Base-by-base conservation (phyloP, 2,797 vertebrate genomes). In the Gouania willdenowi region DNA sequence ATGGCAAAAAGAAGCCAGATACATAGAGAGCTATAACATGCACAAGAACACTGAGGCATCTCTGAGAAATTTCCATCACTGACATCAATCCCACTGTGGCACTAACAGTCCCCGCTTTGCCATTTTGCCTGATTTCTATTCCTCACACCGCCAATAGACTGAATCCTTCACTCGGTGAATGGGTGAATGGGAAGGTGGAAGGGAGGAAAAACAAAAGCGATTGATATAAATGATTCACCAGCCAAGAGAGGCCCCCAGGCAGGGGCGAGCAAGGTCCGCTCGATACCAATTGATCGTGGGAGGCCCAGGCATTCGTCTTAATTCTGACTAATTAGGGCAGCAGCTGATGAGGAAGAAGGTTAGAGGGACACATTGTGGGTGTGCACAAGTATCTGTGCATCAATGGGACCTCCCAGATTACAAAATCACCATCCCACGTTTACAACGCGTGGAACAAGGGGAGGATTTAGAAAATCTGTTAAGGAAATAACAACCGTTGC, bases 271-370 rank as follows among this genome's bases (percentile, higher is more conserved):
- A 73, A 78, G 81, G 77, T 83, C 75, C 56, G 81, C 71, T 89
- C 85, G 49, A 90, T 89, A 83, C 59, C 77, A 81, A 88, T 89
- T 85, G 85, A 89, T 88, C 64, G 79, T 56, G 68, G 75, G 79
- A 86, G 83, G 85, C 73, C 79, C 66, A 81, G 77, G 75, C 86
- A 89, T 89, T 90, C 60, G 77, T 90, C 88, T 90, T 88, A 87
- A 91, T 89, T 90, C 80, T 57, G 71, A 84, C 86, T 90, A 90
- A 91, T 90, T 89, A 88, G 77, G 79, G 79, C 65, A 47, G 58
- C 12, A 59, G 67, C 70, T 84, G 79, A 83, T 69, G 63, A 79
- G 69, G 70, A 80, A 57, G 41, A n/a, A 47, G 64, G 75, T 71
- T 44, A 69, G 52, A 70, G 66, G 77, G 70, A 70, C 71, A 63